Conservation (phyloP, 2,888 invertebrate species). For the Notodonta ziczac region DNA sequence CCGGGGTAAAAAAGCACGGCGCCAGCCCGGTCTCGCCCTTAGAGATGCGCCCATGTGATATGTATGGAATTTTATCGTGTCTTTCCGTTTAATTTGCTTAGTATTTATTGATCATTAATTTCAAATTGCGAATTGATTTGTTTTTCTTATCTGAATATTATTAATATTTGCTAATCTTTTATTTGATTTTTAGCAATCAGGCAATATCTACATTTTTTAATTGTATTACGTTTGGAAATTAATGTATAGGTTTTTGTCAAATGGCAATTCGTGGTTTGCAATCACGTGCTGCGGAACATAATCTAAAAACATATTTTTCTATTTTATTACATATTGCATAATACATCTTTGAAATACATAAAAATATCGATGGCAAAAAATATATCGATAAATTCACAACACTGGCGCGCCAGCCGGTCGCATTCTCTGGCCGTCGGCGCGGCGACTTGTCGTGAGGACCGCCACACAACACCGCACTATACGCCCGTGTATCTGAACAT, state of each 20-base stretch:
- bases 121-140: neutral
- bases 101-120: slow-evolving; percentile 4
- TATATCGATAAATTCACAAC: slow-evolving; percentile 61
- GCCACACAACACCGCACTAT: slow-evolving; percentile 56
- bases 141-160: neutral
- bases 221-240: too few relatives aligned
- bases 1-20: slow-evolving; percentile 82
- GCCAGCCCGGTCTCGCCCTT: slow-evolving; percentile 81
- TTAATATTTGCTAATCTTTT: neutral
- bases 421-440: slow-evolving; percentile 73
- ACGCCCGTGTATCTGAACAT: slow-evolving; percentile 64
- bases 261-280: too few relatives aligned
- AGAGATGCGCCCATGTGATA: slow-evolving; percentile 70
- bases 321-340: neutral
- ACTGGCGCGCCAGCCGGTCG: slow-evolving; percentile 80
- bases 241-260: too few relatives aligned
- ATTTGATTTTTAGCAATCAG: neutral
- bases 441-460: slow-evolving; percentile 72
- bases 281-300: too few relatives aligned
- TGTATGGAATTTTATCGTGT: slow-evolving; percentile 62
- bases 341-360: slow-evolving; percentile 5
- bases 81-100: slow-evolving; percentile 13
- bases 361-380: slow-evolving; percentile 13
- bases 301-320: neutral
- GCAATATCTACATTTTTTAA: too few relatives aligned